Conservation (phyloP, 2,888 invertebrate genomes). For the Camponotus fellah region DNA sequence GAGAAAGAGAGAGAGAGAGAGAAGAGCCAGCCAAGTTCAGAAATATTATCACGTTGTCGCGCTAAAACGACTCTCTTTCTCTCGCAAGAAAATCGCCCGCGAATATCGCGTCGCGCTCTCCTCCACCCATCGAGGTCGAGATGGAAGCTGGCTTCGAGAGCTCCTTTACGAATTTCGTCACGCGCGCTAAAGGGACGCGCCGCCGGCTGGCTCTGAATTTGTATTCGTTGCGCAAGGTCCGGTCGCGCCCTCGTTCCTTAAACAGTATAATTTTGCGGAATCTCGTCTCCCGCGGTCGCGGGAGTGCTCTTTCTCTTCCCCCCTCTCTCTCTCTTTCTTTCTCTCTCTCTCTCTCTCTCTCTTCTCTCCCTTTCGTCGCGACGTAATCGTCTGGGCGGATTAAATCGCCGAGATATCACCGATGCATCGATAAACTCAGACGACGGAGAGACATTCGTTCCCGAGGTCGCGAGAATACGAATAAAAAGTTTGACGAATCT, state of each 20-base stretch:
- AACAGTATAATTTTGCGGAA: constrained; percentile 70
- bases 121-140: constrained; percentile 10
- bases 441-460: background rate
- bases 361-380: background rate
- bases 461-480: background rate
- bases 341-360: background rate
- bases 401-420: constrained; percentile 24
- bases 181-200: constrained; percentile 72
- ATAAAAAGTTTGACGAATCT: background rate
- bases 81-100: constrained; percentile 39
- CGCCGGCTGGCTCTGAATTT: constrained; percentile 64
- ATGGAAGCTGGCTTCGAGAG: constrained; percentile 39
- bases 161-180: constrained; percentile 72
- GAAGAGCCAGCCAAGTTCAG: constrained; percentile 1
- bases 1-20: background rate
- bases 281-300: constrained; percentile 40
- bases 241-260: constrained; percentile 72
- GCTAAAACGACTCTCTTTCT: constrained; percentile 36
- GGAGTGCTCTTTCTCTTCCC: constrained; percentile 12
- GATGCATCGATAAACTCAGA: constrained; percentile 1
- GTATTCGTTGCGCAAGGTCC: constrained; percentile 75
- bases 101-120: constrained; percentile 39
- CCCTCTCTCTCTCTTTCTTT: background rate
- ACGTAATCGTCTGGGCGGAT: constrained; percentile 38
- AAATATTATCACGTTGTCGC: constrained; percentile 64